Evolutionary conservation across 2,797 vertebrate species (phyloP).

Genomic region (Falco columbarius): DNA sequence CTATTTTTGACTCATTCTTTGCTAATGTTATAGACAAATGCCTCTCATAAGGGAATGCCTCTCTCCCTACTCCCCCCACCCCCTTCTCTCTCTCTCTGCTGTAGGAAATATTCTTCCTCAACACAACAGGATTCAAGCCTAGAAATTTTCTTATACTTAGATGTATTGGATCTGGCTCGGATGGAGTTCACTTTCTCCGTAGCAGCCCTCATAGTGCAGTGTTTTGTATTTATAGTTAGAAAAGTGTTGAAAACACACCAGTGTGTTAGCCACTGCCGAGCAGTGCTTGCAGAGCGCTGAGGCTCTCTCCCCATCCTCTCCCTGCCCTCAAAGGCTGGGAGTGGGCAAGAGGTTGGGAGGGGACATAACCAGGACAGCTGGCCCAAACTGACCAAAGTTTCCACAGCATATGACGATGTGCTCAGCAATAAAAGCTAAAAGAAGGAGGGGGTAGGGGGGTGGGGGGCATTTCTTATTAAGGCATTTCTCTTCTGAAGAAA

Average conservation of each 20-base stretch:
- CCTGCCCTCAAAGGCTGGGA: background rate
- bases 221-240: background rate
- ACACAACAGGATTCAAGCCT: background rate
- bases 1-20: conserved; percentile 1
- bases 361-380: background rate
- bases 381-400: background rate
- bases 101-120: background rate
- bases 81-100: background rate
- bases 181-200: background rate
- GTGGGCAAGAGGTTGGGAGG: background rate
- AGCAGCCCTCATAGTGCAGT: background rate
- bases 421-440: background rate
- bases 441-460: background rate
- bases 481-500: background rate
- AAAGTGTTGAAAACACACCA: background rate
- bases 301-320: background rate
- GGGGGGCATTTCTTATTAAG: background rate
- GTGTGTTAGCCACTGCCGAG: background rate
- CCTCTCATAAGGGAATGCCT: background rate
- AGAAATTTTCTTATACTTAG: background rate
- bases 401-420: background rate
- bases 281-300: accelerated
- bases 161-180: background rate
- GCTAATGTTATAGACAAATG: background rate
- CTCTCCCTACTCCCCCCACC: background rate